These are phyloP conservation scores for Colletes collaris DNA, from an alignment of 2,888 invertebrate genomes.

Conservation along the genomic window DNA sequence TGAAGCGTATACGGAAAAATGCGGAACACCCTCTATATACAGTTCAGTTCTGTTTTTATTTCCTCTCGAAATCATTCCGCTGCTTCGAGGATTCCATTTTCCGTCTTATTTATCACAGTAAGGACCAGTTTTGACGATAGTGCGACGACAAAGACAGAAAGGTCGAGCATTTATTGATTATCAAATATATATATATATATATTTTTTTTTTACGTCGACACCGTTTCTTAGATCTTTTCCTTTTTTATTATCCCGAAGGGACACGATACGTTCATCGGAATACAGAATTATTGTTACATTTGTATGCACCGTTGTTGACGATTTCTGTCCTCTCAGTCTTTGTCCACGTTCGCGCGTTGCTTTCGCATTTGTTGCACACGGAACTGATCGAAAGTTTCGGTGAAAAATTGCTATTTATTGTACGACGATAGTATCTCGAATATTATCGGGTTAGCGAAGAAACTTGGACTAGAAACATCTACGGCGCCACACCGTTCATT, in stretches of 20 bases:
- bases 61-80: constrained; percentile 49
- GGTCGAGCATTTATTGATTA: background rate
- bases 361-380: background rate
- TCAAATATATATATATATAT: background rate
- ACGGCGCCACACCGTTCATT: constrained; percentile 25
- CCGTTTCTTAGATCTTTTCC: no score
- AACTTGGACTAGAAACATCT: background rate
- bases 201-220: background rate
- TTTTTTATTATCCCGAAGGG: background rate
- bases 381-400: background rate
- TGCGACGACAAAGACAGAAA: constrained; percentile 26
- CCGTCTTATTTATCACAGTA: background rate
- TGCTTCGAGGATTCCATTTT: constrained; percentile 43
- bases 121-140: background rate
- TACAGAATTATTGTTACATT: background rate
- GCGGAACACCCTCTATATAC: no score
- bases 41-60: background rate
- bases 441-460: background rate
- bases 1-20: no score
- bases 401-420: constrained; percentile 36
- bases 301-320: background rate
- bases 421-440: background rate
- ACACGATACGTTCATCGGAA: background rate
- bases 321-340: constrained; percentile 13
- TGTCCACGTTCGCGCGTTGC: constrained; percentile 14